Percentiles rank a stretch among this genome's conserved stretches.
These are phyloP conservation scores for Sus scrofa DNA, from an alignment of 2,113 vertebrate genomes.

Conservation along the genomic window T2T-Sscrofa CM000815.6:133739001-133739500, in stretches of 20 bases:
- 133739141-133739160: not conserved
- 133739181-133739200: conserved; percentile 11
- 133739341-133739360: not conserved
- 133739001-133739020: not conserved
- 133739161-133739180: not conserved
- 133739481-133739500: too few species aligned
- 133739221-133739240: not conserved
- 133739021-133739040: conserved; percentile 19
- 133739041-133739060: not conserved
- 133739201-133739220: not conserved
- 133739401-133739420: not conserved
- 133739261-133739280: not conserved
- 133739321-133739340: not conserved
- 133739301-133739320: not conserved
- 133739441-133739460: not conserved
- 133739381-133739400: not conserved
- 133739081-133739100: conserved; percentile 30
- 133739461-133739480: too few species aligned
- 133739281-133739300: not conserved
- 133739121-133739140: conserved; percentile 24
- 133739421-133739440: not conserved
- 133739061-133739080: not conserved
- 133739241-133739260: not conserved
- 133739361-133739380: not conserved
- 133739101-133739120: conserved; percentile 15